A percentile compares a stretch with the other conserved stretches of the same genome.
These are phyloP conservation scores for Mayetiola destructor DNA, from an alignment of 2,888 invertebrate species.

Conservation along the genomic window DNA sequence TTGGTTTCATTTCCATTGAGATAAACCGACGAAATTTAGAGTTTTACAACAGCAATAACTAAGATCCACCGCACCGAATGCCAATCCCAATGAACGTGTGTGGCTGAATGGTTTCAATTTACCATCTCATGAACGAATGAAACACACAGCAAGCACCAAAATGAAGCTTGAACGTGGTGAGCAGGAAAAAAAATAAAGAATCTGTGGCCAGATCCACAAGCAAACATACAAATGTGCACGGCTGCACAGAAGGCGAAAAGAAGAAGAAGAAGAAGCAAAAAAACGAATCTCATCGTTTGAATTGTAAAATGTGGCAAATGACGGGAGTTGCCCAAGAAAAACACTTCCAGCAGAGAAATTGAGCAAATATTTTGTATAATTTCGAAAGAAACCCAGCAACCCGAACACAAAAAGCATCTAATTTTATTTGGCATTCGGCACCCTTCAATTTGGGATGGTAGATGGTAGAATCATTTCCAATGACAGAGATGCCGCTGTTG, in stretches of 20 bases:
- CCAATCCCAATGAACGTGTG: conserved; percentile 8
- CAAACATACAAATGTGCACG: not conserved
- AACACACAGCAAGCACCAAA: not conserved
- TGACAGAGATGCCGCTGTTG: not conserved
- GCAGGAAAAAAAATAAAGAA: not conserved
- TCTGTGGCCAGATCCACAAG: conserved; percentile 10
- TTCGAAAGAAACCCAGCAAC: conserved; percentile 5
- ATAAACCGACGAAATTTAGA: not conserved
- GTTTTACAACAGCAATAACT: not conserved
- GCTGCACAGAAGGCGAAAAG: not conserved
- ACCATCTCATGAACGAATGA: not conserved
- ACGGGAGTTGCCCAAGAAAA: too few relatives aligned
- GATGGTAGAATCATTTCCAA: conserved; percentile 4
- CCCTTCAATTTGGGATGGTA: conserved; percentile 3
- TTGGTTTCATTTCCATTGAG: not conserved
- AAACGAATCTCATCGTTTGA: not conserved
- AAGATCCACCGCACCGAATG: not conserved
- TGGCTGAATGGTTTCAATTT: conserved; percentile 7
- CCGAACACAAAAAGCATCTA: conserved; percentile 3
- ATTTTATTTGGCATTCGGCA: conserved; percentile 13
- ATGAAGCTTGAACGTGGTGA: not conserved
- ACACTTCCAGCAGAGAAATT: conserved; percentile 6
- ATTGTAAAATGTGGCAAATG: too few relatives aligned
- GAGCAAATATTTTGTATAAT: conserved; percentile 11
- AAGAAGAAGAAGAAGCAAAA: not conserved